Percentiles rank a stretch among this genome's conserved stretches.
Conservation (phyloP, 2,888 invertebrate genomes). For the Marasmarcha lunaedactyla region DNA sequence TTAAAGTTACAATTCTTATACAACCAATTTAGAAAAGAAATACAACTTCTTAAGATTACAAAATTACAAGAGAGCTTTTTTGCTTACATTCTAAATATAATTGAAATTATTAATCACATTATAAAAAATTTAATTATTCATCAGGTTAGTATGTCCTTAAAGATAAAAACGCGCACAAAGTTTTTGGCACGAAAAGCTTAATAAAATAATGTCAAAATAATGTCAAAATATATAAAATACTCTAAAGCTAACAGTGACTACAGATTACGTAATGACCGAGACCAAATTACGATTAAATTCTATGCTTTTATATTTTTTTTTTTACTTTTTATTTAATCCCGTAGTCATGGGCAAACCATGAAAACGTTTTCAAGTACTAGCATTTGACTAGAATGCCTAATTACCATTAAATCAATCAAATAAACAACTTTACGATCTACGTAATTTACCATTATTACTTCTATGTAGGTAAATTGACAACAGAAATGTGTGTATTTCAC, state of each 20-base stretch:
- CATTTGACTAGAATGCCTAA: no score
- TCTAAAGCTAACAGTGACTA: slow-evolving; percentile 1
- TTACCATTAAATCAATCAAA: slow-evolving; percentile 1
- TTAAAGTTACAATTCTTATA: background rate
- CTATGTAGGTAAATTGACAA: no score
- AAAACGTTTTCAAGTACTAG: no score
- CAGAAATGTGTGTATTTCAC: slow-evolving; percentile 3
- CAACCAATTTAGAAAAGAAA: background rate
- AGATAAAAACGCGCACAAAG: background rate
- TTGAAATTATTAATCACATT: background rate
- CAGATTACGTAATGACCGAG: background rate
- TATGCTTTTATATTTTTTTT: no score
- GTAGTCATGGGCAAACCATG: no score
- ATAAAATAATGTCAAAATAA: slow-evolving; percentile 16
- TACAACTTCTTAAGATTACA: background rate
- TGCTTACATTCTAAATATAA: background rate
- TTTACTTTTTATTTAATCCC: no score
- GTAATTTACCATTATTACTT: no score
- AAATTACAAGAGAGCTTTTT: background rate
- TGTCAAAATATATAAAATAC: background rate
- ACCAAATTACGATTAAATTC: background rate
- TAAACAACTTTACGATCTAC: no score
- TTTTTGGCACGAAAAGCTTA: slow-evolving; percentile 36
- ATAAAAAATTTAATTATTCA: background rate
- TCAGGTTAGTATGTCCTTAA: no score